A percentile compares a stretch with the other conserved stretches of the same genome.
These are phyloP conservation scores for Thalassoma bifasciatum DNA, from an alignment of 2,113 vertebrate species.

Conservation along the genomic window DNA sequence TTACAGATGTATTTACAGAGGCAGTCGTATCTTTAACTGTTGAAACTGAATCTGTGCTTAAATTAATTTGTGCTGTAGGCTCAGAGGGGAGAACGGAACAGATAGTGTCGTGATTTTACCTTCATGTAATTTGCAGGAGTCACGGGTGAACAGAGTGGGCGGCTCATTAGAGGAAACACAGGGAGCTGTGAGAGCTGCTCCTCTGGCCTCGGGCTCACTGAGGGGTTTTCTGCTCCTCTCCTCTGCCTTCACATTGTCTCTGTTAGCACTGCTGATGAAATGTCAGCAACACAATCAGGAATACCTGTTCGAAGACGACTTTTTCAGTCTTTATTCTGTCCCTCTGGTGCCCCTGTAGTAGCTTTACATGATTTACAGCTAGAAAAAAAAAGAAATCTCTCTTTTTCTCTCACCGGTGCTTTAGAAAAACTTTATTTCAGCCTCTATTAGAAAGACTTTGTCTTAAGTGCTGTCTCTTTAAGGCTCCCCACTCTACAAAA, in stretches of 20 bases:
- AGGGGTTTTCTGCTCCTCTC: not conserved
- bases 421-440: no score
- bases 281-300: not conserved
- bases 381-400: no score
- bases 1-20: not conserved
- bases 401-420: no score
- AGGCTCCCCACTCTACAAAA: no score
- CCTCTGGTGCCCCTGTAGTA: no score
- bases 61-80: not conserved
- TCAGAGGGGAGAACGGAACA: not conserved
- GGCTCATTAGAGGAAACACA: conserved; percentile 11
- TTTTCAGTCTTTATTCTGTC: not conserved
- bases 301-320: not conserved
- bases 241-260: not conserved
- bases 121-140: conserved; percentile 5
- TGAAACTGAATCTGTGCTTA: not conserved
- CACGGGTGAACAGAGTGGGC: conserved; percentile 11
- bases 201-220: not conserved
- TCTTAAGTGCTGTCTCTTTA: no score
- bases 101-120: not conserved
- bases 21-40: not conserved
- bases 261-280: conserved; percentile 1
- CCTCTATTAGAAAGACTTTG: no score
- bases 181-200: conserved; percentile 12
- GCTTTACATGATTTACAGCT: not conserved